Conservation (phyloP, 1,140 invertebrate genomes). For the Fopius arisanus region DNA sequence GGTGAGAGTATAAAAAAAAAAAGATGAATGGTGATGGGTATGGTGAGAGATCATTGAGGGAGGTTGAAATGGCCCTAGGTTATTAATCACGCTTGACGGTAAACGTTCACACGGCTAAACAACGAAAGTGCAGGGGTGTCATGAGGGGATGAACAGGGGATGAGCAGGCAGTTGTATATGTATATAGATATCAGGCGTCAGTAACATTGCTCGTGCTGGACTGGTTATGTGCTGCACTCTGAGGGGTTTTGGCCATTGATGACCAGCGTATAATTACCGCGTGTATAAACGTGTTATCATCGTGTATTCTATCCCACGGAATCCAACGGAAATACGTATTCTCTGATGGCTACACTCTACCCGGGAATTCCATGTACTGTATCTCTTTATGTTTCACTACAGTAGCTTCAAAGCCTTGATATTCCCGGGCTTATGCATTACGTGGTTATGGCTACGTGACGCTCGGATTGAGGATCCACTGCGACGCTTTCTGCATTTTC, state of each 20-base stretch:
- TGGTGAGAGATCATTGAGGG: no score
- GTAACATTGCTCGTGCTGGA: neutral
- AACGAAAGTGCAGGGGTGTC: conserved; percentile 5
- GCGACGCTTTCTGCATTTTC: conserved; percentile 1
- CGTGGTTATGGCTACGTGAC: conserved; percentile 24
- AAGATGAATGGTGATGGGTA: no score
- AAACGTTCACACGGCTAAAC: neutral
- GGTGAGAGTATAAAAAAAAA: no score
- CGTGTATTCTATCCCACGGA: neutral
- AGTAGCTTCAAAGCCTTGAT: neutral
- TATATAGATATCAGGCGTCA: neutral
- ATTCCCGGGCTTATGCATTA: conserved; percentile 12
- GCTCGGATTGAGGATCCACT: neutral
- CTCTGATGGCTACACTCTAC: neutral
- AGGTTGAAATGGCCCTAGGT: conserved; percentile 10
- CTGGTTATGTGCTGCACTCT: conserved; percentile 3
- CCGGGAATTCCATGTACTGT: neutral
- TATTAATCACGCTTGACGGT: conserved; percentile 19
- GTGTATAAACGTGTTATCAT: conserved; percentile 9
- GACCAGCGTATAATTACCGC: conserved; percentile 8
- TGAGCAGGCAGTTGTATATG: neutral
- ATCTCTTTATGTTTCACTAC: neutral
- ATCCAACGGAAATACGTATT: neutral
- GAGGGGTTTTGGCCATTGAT: neutral
- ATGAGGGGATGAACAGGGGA: conserved; percentile 5